Conservation (phyloP, 2,888 invertebrate genomes). For the Orthosia incerta region DNA sequence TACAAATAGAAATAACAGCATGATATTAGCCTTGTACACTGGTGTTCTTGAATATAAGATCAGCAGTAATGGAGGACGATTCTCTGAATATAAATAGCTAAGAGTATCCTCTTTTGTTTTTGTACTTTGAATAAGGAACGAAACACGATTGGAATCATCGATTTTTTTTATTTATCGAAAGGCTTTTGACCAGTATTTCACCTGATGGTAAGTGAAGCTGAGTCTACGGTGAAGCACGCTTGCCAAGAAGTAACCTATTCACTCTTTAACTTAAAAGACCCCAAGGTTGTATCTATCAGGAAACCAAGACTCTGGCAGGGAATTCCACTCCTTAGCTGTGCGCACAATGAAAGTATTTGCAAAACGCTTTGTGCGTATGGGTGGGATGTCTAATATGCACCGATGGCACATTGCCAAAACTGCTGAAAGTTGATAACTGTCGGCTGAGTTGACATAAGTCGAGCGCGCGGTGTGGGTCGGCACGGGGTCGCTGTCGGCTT, state of each 20-base stretch:
- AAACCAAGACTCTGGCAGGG: too few relatives aligned
- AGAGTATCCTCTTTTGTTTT: constrained; percentile 33
- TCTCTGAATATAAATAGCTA: constrained; percentile 44
- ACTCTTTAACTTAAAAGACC: too few relatives aligned
- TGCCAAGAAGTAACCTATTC: too few relatives aligned
- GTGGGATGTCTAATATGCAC: too few relatives aligned
- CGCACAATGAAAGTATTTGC: too few relatives aligned
- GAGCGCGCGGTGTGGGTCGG: constrained; percentile 48
- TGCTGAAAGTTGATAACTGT: constrained; percentile 70
- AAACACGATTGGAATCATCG: constrained; percentile 55
- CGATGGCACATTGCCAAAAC: constrained; percentile 14
- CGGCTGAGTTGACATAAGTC: constrained; percentile 72
- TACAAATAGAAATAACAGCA: constrained; percentile 37
- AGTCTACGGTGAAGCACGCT: too few relatives aligned
- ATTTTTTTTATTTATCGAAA: constrained; percentile 19
- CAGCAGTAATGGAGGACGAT: constrained; percentile 25
- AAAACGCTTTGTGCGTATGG: too few relatives aligned
- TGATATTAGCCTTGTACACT: constrained; percentile 37
- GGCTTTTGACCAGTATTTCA: too few relatives aligned
- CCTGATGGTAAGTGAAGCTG: too few relatives aligned
- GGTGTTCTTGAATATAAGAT: constrained; percentile 46
- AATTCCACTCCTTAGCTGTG: too few relatives aligned
- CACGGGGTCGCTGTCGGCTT: constrained; percentile 63
- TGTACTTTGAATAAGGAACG: constrained; percentile 35
- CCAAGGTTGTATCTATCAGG: too few relatives aligned